These are phyloP conservation scores for Diabrotica virgifera DNA, from an alignment of 1,140 invertebrate species.

Conservation along the genomic window DNA sequence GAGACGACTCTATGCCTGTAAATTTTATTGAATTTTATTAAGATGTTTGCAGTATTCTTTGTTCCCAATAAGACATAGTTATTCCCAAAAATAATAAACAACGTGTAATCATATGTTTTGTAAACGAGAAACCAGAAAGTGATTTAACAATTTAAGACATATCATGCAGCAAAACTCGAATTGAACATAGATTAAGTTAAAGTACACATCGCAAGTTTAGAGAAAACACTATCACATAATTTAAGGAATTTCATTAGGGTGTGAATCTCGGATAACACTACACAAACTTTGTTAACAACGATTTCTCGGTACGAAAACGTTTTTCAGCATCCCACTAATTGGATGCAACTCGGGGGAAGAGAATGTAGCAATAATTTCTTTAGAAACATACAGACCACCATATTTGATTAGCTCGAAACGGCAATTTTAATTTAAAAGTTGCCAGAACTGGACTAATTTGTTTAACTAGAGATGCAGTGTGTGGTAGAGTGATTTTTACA, in stretches of 20 bases:
- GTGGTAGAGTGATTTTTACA: too few relatives aligned
- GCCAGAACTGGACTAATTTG: too few relatives aligned
- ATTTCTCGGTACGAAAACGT: not conserved
- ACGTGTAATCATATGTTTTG: too few relatives aligned
- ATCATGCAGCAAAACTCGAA: not conserved
- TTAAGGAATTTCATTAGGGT: not conserved
- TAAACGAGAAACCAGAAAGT: too few relatives aligned
- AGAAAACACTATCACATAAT: conserved; percentile 1
- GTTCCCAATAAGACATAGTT: too few relatives aligned
- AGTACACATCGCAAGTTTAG: not conserved
- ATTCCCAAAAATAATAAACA: too few relatives aligned
- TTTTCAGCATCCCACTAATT: not conserved
- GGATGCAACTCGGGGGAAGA: not conserved
- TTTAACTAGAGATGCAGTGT: too few relatives aligned
- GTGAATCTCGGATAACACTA: conserved; percentile 2
- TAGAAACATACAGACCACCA: not conserved
- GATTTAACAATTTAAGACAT: not conserved
- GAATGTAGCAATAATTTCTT: not conserved
- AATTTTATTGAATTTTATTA: too few relatives aligned
- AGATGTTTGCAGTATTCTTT: too few relatives aligned
- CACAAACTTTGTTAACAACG: not conserved
- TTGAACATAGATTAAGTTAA: not conserved
- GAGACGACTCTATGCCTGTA: too few relatives aligned
- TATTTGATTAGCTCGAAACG: too few relatives aligned
- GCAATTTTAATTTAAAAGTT: too few relatives aligned